Conservation (phyloP, 2,888 invertebrate species). For the Chelonus formosanus region DNA sequence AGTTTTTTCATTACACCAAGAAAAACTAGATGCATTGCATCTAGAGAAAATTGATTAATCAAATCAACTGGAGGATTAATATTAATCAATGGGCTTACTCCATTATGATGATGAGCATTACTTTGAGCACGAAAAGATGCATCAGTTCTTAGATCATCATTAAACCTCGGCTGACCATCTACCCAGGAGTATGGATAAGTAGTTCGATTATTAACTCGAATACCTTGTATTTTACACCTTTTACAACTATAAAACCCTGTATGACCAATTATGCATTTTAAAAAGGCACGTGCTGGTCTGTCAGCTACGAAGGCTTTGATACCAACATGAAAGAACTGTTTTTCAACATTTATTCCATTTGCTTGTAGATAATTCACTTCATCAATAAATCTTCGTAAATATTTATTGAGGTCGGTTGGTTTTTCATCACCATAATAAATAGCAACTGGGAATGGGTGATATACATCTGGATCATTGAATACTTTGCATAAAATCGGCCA, state of each 20-base stretch:
- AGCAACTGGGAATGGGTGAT: conserved; percentile 39
- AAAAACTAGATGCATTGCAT: conserved; percentile 35
- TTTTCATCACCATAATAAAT: conserved; percentile 31
- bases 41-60: conserved; percentile 24
- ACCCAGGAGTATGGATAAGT: conserved; percentile 4
- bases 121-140: conserved; percentile 30
- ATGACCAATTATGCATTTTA: conserved; percentile 31
- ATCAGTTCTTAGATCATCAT: conserved; percentile 22
- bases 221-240: conserved; percentile 29
- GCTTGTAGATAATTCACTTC: conserved; percentile 30
- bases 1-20: conserved; percentile 26
- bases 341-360: conserved; percentile 22
- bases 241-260: conserved; percentile 31
- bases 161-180: background rate
- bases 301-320: conserved; percentile 36
- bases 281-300: conserved; percentile 32
- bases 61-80: conserved; percentile 30
- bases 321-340: conserved; percentile 8
- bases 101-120: conserved; percentile 33
- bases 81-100: conserved; percentile 14
- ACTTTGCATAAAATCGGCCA: conserved; percentile 40
- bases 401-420: conserved; percentile 21
- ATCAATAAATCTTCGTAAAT: conserved; percentile 24
- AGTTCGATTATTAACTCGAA: conserved; percentile 1
- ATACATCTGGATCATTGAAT: conserved; percentile 24